These are phyloP conservation scores for Apostichopus californicus DNA, from an alignment of 35 echinoderm and acorn worm species.

Conservation along the genomic window DNA sequence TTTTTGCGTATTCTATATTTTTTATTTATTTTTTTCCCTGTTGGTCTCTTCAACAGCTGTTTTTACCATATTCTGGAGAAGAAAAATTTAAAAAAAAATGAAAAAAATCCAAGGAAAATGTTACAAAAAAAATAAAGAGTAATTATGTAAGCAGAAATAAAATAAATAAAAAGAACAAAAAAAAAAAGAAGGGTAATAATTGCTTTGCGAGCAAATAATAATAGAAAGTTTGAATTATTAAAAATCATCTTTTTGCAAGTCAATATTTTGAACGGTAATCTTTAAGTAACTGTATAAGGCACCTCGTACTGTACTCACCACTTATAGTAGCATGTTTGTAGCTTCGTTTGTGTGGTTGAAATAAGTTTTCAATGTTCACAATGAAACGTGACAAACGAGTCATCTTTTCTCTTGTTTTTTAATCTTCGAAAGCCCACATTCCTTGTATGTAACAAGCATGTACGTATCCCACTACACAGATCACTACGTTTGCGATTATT, in stretches of 20 bases:
- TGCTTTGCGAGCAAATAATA: no score
- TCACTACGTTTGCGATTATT: background rate
- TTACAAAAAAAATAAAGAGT: background rate
- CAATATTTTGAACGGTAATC: no score
- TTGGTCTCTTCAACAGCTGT: background rate
- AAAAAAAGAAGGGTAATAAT: no score
- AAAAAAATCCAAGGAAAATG: slow-evolving; percentile 2
- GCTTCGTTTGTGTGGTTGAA: background rate
- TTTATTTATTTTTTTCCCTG: background rate
- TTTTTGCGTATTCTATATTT: background rate
- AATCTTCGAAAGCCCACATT: background rate
- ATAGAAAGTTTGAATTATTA: no score
- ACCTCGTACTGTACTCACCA: background rate
- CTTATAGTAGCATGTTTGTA: background rate
- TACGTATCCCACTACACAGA: background rate
- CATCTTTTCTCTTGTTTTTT: background rate
- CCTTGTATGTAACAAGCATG: slow-evolving; percentile 6
- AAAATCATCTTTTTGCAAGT: no score
- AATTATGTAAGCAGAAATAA: no score
- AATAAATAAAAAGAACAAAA: no score
- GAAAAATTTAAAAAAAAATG: background rate
- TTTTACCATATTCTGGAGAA: background rate
- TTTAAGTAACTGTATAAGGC: background rate
- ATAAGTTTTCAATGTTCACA: background rate
- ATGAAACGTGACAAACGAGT: background rate